A percentile compares a stretch with the other conserved stretches of the same genome.
These are phyloP conservation scores for Microplitis demolitor DNA, from an alignment of 1,140 invertebrate species.

Conservation along the genomic window DNA sequence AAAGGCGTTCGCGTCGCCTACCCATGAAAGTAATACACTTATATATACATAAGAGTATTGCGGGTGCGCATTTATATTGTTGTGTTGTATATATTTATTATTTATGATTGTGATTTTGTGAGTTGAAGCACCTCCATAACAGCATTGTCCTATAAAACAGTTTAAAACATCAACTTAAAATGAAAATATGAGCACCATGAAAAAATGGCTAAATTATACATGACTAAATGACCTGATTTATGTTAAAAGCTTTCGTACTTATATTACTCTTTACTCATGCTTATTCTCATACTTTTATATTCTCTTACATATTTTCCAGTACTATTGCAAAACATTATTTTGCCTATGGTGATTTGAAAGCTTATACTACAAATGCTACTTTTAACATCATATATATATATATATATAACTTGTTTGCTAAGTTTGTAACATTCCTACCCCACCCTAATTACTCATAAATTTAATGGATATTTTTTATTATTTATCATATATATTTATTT, in stretches of 20 bases:
- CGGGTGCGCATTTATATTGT: conserved; percentile 16
- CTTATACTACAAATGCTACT: too few relatives aligned
- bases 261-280: too few relatives aligned
- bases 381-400: too few relatives aligned
- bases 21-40: not conserved
- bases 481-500: too few relatives aligned
- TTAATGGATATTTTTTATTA: too few relatives aligned
- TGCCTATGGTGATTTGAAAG: too few relatives aligned
- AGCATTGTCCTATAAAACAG: not conserved
- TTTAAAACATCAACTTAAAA: not conserved
- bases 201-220: conserved; percentile 46
- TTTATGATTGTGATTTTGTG: conserved; percentile 50
- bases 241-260: conserved; percentile 29
- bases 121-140: conserved; percentile 1
- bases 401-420: too few relatives aligned
- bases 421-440: too few relatives aligned
- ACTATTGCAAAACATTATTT: too few relatives aligned
- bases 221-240: conserved; percentile 56
- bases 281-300: too few relatives aligned
- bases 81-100: conserved; percentile 40
- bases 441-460: too few relatives aligned
- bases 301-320: too few relatives aligned
- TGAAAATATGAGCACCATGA: conserved; percentile 19
- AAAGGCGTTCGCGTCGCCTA: conserved; percentile 16
- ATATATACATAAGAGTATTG: not conserved